Evolutionary conservation across 2,113 vertebrate genomes (phyloP).

Genomic region (Coptodon bakossiorum): DNA sequence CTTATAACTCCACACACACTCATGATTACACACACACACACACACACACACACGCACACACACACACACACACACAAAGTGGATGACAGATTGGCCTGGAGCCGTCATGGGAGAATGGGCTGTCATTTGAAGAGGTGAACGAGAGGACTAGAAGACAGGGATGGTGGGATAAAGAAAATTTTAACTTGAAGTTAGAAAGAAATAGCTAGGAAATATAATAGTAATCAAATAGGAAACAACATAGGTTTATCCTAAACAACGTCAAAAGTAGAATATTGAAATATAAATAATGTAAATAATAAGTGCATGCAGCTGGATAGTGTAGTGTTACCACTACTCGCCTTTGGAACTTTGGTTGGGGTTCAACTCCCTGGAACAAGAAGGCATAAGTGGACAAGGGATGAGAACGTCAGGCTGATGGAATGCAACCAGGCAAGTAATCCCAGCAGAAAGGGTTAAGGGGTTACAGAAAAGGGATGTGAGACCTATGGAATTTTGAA

Average conservation of each 20-base stretch:
- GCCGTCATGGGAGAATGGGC: slow-evolving; percentile 31
- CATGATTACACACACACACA: neutral
- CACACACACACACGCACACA: neutral
- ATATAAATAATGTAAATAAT: neutral
- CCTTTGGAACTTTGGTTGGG: neutral
- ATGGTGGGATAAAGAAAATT: neutral
- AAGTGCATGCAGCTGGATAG: neutral
- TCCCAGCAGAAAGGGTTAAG: neutral
- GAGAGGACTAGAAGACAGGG: neutral
- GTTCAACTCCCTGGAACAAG: neutral
- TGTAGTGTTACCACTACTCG: neutral
- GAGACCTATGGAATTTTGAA: too few species aligned
- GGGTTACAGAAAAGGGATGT: neutral
- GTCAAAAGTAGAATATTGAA: neutral
- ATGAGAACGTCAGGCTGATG: neutral
- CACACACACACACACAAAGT: neutral
- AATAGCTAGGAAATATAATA: neutral
- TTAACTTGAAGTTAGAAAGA: neutral
- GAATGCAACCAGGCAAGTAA: neutral
- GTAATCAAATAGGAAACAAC: neutral
- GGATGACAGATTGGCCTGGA: neutral
- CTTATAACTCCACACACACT: neutral
- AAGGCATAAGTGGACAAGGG: neutral
- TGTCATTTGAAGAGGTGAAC: slow-evolving; percentile 36
- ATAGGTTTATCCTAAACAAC: neutral